Conservation (phyloP, 2,113 vertebrate genomes). For the Lutjanus erythropterus region DNA sequence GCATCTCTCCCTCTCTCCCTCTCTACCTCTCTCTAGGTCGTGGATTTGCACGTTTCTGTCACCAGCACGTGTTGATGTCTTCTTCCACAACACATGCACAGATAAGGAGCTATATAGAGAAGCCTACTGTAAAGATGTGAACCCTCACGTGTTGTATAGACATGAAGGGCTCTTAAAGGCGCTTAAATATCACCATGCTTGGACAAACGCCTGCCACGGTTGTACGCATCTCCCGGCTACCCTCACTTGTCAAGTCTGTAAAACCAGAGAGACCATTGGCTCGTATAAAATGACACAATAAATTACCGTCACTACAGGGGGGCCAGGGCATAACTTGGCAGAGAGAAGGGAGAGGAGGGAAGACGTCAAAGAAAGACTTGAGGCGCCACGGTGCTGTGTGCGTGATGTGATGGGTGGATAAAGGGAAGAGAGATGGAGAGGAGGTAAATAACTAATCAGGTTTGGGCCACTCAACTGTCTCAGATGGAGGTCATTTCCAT, state of each 20-base stretch:
- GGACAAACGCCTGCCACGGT: slow-evolving; percentile 31
- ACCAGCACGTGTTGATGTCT: slow-evolving; percentile 49
- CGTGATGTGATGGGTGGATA: slow-evolving; percentile 39
- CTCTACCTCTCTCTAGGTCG: slow-evolving; percentile 4
- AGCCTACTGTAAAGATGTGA: slow-evolving; percentile 39
- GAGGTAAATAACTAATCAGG: slow-evolving; percentile 67
- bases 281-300: slow-evolving; percentile 47
- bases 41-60: slow-evolving; percentile 40
- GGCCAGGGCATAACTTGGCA: slow-evolving; percentile 1
- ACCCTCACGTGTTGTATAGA: slow-evolving; percentile 42
- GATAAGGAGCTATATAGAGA: slow-evolving; percentile 39
- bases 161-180: slow-evolving; percentile 42
- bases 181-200: slow-evolving; percentile 33
- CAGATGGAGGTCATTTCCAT: slow-evolving; percentile 70
- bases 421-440: slow-evolving; percentile 33
- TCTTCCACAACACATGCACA: slow-evolving; percentile 28
- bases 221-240: slow-evolving; percentile 1
- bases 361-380: slow-evolving; percentile 21
- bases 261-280: slow-evolving; percentile 45
- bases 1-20: slow-evolving; percentile 18
- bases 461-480: slow-evolving; percentile 60
- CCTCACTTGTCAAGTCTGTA: slow-evolving; percentile 40
- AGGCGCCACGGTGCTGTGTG: slow-evolving; percentile 16
- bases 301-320: slow-evolving; percentile 24
- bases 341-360: slow-evolving; percentile 22